Evolutionary conservation across 2,888 invertebrate species (phyloP), one percentile per base, ranked within the genome.

Genomic region (Pseudanteris insignis): DNA sequence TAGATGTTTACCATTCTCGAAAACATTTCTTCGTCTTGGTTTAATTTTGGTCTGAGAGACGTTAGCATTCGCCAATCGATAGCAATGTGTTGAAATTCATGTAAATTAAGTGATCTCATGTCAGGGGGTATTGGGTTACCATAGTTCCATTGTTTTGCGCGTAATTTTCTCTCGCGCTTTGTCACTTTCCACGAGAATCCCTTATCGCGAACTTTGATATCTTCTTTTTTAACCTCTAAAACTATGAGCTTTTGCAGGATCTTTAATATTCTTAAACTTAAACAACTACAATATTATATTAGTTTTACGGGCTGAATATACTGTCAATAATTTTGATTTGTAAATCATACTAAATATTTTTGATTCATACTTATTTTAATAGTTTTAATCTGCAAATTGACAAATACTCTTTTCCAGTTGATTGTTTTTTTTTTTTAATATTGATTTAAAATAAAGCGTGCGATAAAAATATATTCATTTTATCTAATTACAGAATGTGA

Each of bases 41-140:
- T 91, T 18, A 86, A 85, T 78, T 92, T 92, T 0, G 94, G 94
- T 68, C 94, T 83, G 15, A 91, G 79, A n/a, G 91, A 89, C 8
- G 94, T 94, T 50, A 95, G 83, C 94, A 95, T 94, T 78, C 90
- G 87, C 94, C 94, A 95, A 75, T 93, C 92, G 61, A 95, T 95
- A 25, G 91, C 88, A 10, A 94, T 92, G 6, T 88, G 85, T 70
- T 91, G 91, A 37, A 94, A 81, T 70, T 94, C 94, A 36, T 86
- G 86, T 68, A 92, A 84, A 72, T 88, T 87, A 29, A 91, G 82
- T 6, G 84, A 83, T 68, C 84, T 85, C 94, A 94, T 93, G 78
- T 93, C 92, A 0, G 84, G 82, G 1, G 94, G 94, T 63, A 92
- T 83, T 0, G 94, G 94, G 81, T 94, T 89, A 69, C 88, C 87